phyloP scores from a whole-genome alignment of 2,888 invertebrate species.

The Rhaphigaster nebulosa region DNA sequence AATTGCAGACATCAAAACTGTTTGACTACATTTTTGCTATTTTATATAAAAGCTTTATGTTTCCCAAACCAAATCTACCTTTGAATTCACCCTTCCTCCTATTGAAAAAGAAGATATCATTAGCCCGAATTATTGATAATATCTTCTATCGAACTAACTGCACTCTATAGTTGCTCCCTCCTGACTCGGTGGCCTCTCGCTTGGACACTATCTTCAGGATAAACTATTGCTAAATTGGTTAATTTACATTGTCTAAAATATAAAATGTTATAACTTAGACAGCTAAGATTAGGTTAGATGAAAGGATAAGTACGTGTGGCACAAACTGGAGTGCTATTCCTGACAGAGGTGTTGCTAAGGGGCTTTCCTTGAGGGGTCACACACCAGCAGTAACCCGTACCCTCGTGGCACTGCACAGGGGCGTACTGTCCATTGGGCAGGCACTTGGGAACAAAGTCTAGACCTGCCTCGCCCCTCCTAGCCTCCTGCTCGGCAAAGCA shows the following conservation, averaged over 20 bases:
- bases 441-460: constrained; percentile 82
- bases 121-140: too few relatives aligned
- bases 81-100: too few relatives aligned
- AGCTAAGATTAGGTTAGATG: not conserved
- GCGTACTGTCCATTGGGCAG: constrained; percentile 87
- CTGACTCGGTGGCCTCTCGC: not conserved
- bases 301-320: constrained; percentile 60
- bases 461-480: constrained; percentile 70
- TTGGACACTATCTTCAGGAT: too few relatives aligned
- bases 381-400: constrained; percentile 89
- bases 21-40: too few relatives aligned
- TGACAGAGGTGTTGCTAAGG: constrained; percentile 83
- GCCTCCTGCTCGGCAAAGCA: constrained; percentile 69
- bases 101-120: too few relatives aligned
- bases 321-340: constrained; percentile 74
- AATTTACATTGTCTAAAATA: not conserved
- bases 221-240: too few relatives aligned
- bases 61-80: too few relatives aligned
- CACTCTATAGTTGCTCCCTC: not conserved
- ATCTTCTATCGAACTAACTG: too few relatives aligned
- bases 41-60: too few relatives aligned
- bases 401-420: constrained; percentile 86
- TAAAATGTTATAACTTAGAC: not conserved
- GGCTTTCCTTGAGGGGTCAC: constrained; percentile 88
- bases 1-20: too few relatives aligned